Conservation (phyloP, 2,113 vertebrate species). For the Pogonocichla stellata region DNA sequence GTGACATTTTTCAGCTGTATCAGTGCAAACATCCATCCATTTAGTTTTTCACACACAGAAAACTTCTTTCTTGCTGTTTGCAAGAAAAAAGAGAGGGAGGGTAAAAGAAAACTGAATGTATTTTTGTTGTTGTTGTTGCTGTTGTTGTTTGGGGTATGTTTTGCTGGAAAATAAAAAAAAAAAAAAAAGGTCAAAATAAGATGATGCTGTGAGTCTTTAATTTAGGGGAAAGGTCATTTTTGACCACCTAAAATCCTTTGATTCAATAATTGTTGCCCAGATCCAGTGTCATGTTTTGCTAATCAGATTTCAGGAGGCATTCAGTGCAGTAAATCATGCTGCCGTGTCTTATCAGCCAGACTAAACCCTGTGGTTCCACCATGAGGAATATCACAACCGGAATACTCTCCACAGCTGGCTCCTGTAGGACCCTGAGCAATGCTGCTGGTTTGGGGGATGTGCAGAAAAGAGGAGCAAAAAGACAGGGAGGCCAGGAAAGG, state of each 20-base stretch:
- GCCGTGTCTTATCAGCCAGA: neutral
- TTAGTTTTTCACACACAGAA: constrained; percentile 23
- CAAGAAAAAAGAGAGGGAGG: neutral
- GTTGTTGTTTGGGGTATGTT: neutral
- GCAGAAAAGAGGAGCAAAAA: neutral
- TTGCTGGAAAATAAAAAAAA: neutral
- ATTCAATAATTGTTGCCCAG: neutral
- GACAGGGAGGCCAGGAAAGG: neutral
- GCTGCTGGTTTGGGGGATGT: neutral
- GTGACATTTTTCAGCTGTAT: constrained; percentile 35
- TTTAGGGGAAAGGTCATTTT: constrained; percentile 1
- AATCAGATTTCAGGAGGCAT: neutral
- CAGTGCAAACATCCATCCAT: constrained; percentile 38
- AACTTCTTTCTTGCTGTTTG: neutral
- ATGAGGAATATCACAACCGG: neutral
- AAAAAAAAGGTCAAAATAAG: neutral
- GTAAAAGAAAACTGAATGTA: neutral
- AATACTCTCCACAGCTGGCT: neutral
- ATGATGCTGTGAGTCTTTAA: neutral
- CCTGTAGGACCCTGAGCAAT: neutral
- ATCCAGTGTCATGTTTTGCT: neutral
- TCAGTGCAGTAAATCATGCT: neutral
- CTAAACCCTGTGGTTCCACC: neutral
- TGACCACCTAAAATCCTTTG: neutral
- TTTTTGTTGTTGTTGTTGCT: neutral